These are phyloP conservation scores for Gopherus evgoodei DNA, from an alignment of 2,113 vertebrate species.

Conservation along the genomic window DNA sequence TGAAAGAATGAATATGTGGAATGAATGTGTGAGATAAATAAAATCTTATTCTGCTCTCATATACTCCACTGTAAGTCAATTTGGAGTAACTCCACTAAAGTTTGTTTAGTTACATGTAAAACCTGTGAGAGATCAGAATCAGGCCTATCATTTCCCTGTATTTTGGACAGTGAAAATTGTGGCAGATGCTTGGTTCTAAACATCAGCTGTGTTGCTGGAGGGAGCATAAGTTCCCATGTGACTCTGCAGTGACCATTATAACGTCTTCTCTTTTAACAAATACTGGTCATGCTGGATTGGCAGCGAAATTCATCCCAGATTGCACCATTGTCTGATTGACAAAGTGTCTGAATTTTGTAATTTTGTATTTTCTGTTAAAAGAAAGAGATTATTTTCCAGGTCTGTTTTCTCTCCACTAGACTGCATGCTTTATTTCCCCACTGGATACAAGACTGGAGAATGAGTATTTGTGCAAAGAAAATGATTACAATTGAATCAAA, in stretches of 20 bases:
- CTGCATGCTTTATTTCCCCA: fast-evolving
- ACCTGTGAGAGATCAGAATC: fast-evolving
- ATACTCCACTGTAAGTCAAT: not conserved
- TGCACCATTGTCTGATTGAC: not conserved
- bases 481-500: not conserved
- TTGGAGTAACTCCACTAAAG: not conserved
- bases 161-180: not conserved
- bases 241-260: fast-evolving
- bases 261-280: fast-evolving
- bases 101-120: not conserved
- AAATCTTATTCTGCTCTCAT: not conserved
- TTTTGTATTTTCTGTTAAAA: not conserved
- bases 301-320: fast-evolving
- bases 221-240: fast-evolving
- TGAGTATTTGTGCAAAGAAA: not conserved
- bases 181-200: fast-evolving
- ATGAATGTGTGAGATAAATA: not conserved
- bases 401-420: not conserved
- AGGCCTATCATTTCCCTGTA: not conserved
- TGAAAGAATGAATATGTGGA: not conserved
- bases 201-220: fast-evolving
- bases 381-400: not conserved
- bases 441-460: not conserved
- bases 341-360: not conserved
- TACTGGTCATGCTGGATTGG: fast-evolving